Evolutionary conservation across 2,888 invertebrate species (phyloP), one percentile per base, ranked within the genome.

Genomic region (Rhagophthalmus giganteus): DNA sequence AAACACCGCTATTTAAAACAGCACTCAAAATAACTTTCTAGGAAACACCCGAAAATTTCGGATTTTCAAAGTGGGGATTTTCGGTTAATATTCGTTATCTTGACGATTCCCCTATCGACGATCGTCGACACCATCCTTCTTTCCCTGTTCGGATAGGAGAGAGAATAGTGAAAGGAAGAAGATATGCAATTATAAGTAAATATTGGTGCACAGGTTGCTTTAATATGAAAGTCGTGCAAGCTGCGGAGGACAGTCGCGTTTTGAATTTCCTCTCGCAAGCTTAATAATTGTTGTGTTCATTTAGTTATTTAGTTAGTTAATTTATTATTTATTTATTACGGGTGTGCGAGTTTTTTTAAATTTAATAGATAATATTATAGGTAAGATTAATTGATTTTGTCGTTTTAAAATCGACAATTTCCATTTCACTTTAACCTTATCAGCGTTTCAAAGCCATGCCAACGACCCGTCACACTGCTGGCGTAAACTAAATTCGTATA

Each of bases 221-320:
- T 38, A 45, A 55, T 44, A 54, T 54, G 54, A 57, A 57, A 57
- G 55, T 40, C 34, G 31, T 33, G 50, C 30, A 47, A 49, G 54
- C 32, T 54, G 31, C 27, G 37, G 44, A 24, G 20, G 31, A 25
- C 53, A 55, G 55, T 53, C 35, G 50, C 45, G 20, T 27, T 10
- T 32, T 33, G 27, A 13, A 10, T 12, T 13, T 9, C 2, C 24
- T 37, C 24, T 20, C 20, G 7, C 7, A 20, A 20, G 20, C 20
- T 7, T 3, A 20, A 5, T 20, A 5, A 20, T 20, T 20, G 32
- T 20, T 10, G 24, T 20, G 16, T n/a, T 8, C 16, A 14, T 34
- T 34, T 33, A 14, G 20, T 9, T 9, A 27, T 27, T 27, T 27
- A 27, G n/a, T 27, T 27, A 27, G 7, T 30, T 30, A 30, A 30